A percentile compares a stretch with the other conserved stretches of the same genome.
phyloP scores from a whole-genome alignment of 2,797 vertebrate genomes.

The Tokudaia tokunoshimensis region DNA sequence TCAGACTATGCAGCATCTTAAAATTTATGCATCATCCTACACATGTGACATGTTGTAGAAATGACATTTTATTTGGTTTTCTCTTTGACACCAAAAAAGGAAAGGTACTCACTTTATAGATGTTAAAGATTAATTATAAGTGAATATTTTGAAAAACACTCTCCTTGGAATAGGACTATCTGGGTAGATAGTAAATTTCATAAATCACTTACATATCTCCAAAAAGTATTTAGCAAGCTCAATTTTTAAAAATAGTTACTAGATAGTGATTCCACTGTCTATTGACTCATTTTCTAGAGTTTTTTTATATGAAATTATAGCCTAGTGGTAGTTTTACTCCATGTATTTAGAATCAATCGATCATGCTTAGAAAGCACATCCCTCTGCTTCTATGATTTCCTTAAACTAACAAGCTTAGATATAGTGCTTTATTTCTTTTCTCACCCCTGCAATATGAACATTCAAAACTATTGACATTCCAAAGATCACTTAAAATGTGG shows the following conservation, averaged over 20 bases:
- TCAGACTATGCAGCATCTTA: neutral
- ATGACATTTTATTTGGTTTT: neutral
- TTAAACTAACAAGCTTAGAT: slow-evolving; percentile 46
- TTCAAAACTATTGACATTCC: slow-evolving; percentile 68
- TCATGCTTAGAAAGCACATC: neutral
- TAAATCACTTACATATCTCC: slow-evolving; percentile 42
- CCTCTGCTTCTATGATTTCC: slow-evolving; percentile 32
- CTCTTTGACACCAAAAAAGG: neutral
- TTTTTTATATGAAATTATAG: slow-evolving; percentile 56
- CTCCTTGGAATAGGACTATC: neutral
- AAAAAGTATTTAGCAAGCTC: neutral
- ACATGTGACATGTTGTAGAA: neutral
- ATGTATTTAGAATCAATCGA: neutral
- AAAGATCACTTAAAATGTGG: slow-evolving; percentile 55
- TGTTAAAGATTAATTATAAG: neutral
- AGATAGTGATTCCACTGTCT: neutral
- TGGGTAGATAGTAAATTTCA: slow-evolving; percentile 20
- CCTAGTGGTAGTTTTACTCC: slow-evolving; percentile 36
- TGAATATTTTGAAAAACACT: slow-evolving; percentile 31
- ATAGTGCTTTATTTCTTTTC: slow-evolving; percentile 13
- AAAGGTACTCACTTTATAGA: neutral
- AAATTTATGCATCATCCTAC: neutral
- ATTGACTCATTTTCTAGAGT: slow-evolving; percentile 32
- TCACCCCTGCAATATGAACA: slow-evolving; percentile 44
- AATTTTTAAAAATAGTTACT: neutral